A percentile compares a stretch with the other conserved stretches of the same genome.
Conservation (phyloP, 2,113 vertebrate species). For the Cisticola juncidis region DNA sequence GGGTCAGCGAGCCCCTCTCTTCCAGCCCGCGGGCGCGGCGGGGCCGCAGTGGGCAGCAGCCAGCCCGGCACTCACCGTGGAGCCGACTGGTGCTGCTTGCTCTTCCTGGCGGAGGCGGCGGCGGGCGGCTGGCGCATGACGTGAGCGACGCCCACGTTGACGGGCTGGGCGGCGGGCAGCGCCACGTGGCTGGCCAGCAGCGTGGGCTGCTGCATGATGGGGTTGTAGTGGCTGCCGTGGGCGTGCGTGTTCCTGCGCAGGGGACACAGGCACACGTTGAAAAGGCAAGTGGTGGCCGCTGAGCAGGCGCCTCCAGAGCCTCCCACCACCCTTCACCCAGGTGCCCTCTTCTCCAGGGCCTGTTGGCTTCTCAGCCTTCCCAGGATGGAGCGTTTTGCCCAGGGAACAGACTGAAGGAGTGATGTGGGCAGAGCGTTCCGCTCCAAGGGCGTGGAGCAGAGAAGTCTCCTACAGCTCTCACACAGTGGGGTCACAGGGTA, state of each 20-base stretch:
- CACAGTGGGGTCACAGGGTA: accelerated
- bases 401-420: background rate
- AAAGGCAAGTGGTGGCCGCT: accelerated
- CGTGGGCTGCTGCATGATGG: slow-evolving; percentile 98
- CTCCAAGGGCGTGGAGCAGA: accelerated
- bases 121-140: slow-evolving; percentile 95
- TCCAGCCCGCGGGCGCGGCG: accelerated
- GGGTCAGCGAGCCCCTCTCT: accelerated
- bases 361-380: background rate
- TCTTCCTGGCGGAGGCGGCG: slow-evolving; percentile 86
- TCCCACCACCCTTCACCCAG: background rate
- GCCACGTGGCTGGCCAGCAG: slow-evolving; percentile 91
- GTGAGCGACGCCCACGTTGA: slow-evolving; percentile 96
- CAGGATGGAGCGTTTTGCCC: accelerated
- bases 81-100: slow-evolving; percentile 90
- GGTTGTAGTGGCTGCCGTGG: slow-evolving; percentile 95
- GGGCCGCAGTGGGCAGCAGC: accelerated
- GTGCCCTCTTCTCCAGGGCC: background rate
- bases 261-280: background rate
- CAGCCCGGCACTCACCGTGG: slow-evolving; percentile 74
- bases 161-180: slow-evolving; percentile 90
- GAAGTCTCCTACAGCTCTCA: background rate
- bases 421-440: accelerated
- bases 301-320: background rate
- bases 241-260: slow-evolving; percentile 85